These are phyloP conservation scores for fruit fly (Drosophila melanogaster) DNA, from an alignment of 1,140 invertebrate genomes.

Conservation along the genomic window Release_6_plus_ISO1_MT NC_004354.4:19738001-19738500, in stretches of 20 bases:
- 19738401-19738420: conserved; percentile 82
- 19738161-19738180: not conserved
- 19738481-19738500: not conserved
- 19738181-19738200: conserved; percentile 86
- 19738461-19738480: conserved; percentile 44
- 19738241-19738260: conserved; percentile 78
- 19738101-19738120: not conserved
- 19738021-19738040: conserved; percentile 95
- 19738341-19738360: conserved; percentile 83
- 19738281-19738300: conserved; percentile 90
- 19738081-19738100: too few relatives aligned
- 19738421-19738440: conserved; percentile 40
- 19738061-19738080: too few relatives aligned
- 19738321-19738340: conserved; percentile 85
- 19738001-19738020: conserved; percentile 94
- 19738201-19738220: conserved; percentile 92
- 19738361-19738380: conserved; percentile 84
- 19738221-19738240: conserved; percentile 86
- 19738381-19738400: conserved; percentile 84
- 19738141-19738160: too few relatives aligned
- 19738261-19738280: conserved; percentile 85
- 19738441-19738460: conserved; percentile 5
- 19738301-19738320: conserved; percentile 89
- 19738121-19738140: too few relatives aligned
- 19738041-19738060: conserved; percentile 86